phyloP scores from a whole-genome alignment of 2,797 vertebrate species.

The Pterois miles region DNA sequence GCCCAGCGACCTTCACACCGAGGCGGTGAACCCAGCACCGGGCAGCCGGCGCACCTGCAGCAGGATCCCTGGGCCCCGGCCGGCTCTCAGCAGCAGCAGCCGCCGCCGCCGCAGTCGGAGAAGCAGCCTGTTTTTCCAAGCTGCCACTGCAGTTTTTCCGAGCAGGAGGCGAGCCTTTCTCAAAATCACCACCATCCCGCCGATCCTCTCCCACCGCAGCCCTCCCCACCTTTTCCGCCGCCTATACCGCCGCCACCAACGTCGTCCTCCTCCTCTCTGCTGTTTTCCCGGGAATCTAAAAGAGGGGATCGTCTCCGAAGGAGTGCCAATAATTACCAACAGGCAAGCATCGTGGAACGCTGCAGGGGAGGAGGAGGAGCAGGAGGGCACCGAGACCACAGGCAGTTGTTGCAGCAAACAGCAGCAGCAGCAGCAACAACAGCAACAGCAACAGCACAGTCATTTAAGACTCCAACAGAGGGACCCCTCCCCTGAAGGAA shows the following conservation, averaged over 20 bases:
- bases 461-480: conserved; percentile 78
- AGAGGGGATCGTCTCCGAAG: conserved; percentile 72
- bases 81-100: conserved; percentile 65
- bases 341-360: conserved; percentile 79
- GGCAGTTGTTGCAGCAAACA: conserved; percentile 81
- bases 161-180: conserved; percentile 73
- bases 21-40: conserved; percentile 53
- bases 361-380: conserved; percentile 81
- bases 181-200: conserved; percentile 67
- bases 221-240: conserved; percentile 77
- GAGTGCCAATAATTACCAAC: conserved; percentile 80
- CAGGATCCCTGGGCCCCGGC: conserved; percentile 80
- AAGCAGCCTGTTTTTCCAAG: conserved; percentile 76
- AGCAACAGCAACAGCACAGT: conserved; percentile 69
- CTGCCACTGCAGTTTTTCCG: conserved; percentile 83
- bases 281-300: conserved; percentile 75
- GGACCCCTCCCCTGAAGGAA: conserved; percentile 83
- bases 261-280: conserved; percentile 74
- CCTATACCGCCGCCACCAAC: conserved; percentile 73
- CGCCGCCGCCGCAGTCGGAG: conserved; percentile 68
- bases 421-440: conserved; percentile 59
- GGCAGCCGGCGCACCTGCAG: conserved; percentile 70
- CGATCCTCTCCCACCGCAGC: conserved; percentile 75
- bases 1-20: conserved; percentile 68
- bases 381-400: conserved; percentile 81